phyloP scores from a whole-genome alignment of 1,140 invertebrate species.

The Hetaerina americana region DNA sequence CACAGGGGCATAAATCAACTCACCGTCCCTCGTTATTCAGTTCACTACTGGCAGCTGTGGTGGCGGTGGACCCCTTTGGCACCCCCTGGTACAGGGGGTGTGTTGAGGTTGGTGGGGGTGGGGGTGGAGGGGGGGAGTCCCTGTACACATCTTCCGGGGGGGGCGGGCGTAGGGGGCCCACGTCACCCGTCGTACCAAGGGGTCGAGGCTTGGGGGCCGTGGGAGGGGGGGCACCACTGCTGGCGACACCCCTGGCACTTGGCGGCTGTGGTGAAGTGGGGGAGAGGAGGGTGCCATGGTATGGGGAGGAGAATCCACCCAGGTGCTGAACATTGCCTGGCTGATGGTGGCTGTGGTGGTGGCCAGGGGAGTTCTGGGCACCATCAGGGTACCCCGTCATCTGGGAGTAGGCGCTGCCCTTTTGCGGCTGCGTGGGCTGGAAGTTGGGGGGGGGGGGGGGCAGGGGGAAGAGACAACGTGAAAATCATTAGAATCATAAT shows the following conservation, averaged over 20 bases:
- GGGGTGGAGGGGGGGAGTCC: constrained; percentile 47
- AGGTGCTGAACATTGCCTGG: not conserved
- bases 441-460: no score
- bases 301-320: constrained; percentile 4
- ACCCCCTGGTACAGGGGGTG: constrained; percentile 49
- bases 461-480: no score
- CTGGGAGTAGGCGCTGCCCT: no score
- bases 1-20: no score
- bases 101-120: constrained; percentile 53
- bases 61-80: no score
- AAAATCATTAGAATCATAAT: no score
- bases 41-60: no score
- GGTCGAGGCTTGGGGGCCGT: constrained; percentile 9
- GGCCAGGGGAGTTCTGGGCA: not conserved
- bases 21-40: no score
- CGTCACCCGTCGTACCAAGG: constrained; percentile 19
- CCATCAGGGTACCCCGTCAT: constrained; percentile 4
- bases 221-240: constrained; percentile 8
- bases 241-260: not conserved
- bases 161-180: constrained; percentile 22
- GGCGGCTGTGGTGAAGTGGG: no score
- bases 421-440: no score
- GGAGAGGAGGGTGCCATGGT: not conserved
- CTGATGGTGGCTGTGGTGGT: constrained; percentile 13
- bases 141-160: constrained; percentile 25